Conservation (phyloP, 2,797 vertebrate species). For the Anolis apletophallus region DNA sequence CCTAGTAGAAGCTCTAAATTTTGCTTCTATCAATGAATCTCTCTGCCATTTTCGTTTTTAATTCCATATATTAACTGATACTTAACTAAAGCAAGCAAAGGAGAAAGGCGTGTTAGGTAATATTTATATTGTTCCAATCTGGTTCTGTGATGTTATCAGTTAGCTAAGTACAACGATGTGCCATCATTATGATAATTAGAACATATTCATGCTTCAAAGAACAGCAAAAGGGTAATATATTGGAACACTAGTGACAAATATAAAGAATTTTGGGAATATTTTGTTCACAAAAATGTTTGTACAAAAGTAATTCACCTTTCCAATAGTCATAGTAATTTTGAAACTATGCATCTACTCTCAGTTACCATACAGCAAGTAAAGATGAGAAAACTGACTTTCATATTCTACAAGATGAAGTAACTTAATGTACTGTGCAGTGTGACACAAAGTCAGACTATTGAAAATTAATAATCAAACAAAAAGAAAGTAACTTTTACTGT, state of each 20-base stretch:
- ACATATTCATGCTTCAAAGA: neutral
- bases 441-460: conserved; percentile 7
- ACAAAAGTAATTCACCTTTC: neutral
- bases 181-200: neutral
- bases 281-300: neutral
- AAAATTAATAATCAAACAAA: neutral
- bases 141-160: neutral
- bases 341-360: neutral
- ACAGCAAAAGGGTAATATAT: neutral
- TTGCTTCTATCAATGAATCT: no score
- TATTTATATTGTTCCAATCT: neutral
- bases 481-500: conserved; percentile 18
- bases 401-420: neutral
- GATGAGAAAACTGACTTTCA: neutral
- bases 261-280: neutral
- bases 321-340: neutral
- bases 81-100: neutral
- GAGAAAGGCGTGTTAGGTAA: neutral
- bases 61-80: neutral
- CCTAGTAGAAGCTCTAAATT: no score
- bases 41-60: no score
- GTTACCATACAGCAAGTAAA: neutral
- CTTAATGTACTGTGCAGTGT: neutral
- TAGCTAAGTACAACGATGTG: neutral
- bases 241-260: neutral